Evolutionary conservation across 2,113 vertebrate genomes (phyloP), one percentile per base, ranked within the genome.

Genomic region (Saccopteryx bilineata): DNA sequence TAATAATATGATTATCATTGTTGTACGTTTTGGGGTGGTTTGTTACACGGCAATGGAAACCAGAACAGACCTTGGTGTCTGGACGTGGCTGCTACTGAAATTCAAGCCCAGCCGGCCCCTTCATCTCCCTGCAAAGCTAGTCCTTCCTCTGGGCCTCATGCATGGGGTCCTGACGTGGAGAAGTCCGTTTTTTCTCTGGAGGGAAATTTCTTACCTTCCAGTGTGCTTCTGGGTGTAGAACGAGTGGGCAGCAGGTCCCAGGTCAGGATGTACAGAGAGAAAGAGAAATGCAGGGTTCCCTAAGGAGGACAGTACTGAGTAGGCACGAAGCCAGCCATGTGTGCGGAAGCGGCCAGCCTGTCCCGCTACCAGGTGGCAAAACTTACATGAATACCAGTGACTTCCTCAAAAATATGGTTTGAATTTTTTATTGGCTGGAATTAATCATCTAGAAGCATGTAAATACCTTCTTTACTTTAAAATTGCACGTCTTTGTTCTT

Each of bases 341-440:
- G 33, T 5, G 1, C 23, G 24, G 23, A 50, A 14, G 7, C 0
- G 31, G 17, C 14, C 31, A 8, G n/a, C 52, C 9, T 2, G 28
- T n/a, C 33, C 33, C 50, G 14, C 21, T 2, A 9, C 54, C 80
- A 78, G 31, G n/a, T 15, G 54, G 21, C 58, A 19, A n/a, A 24
- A 54, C 50, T 18, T 39, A 9, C 1, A 31, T 7, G 48, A 31
- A 14, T 11, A 1, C 39, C 19, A 15, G 17, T 0, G 24, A 24
- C n/a, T 65, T 15, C 58, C 85, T 26, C 56, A 15, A 78, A 14
- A 24, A 71, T 50, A 46, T 12, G 50, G 86, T 58, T 3, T 11
- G 63, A 15, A 26, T 14, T 79, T 66, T 17, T 21, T 6, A 21
- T 24, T 24, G 61, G n/a, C 33, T 13, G 3, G 9, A 11, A 9